Percentiles rank a stretch among this genome's conserved stretches.
These are phyloP conservation scores for Leptonema lineaticorne DNA, from an alignment of 1,140 invertebrate species.

Conservation along the genomic window DNA sequence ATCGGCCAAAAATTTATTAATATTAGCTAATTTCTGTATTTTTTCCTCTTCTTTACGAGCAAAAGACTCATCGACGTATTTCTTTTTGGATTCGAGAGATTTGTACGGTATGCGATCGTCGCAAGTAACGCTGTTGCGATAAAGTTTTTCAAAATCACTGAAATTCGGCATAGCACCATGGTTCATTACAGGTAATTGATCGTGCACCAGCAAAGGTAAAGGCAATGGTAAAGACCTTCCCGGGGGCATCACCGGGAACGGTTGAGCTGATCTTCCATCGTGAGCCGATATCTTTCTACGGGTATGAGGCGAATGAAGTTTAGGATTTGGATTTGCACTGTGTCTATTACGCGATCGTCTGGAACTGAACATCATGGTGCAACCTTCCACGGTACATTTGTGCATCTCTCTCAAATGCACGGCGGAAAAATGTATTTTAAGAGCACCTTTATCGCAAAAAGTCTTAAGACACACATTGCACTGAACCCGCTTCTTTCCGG, in stretches of 20 bases:
- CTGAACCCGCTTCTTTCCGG: slow-evolving; percentile 94
- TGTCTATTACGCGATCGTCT: slow-evolving; percentile 73
- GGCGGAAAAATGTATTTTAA: slow-evolving; percentile 99
- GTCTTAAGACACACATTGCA: slow-evolving; percentile 98
- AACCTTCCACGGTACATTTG: slow-evolving; percentile 75
- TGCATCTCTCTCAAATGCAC: slow-evolving; percentile 82
- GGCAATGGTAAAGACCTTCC: slow-evolving; percentile 54
- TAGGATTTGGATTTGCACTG: slow-evolving; percentile 97
- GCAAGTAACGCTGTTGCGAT: slow-evolving; percentile 49
- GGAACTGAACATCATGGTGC: slow-evolving; percentile 80
- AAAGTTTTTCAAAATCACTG: slow-evolving; percentile 58
- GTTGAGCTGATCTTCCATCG: slow-evolving; percentile 84
- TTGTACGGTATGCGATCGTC: slow-evolving; percentile 47
- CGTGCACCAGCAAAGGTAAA: slow-evolving; percentile 54
- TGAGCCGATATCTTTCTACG: slow-evolving; percentile 90
- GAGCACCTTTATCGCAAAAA: slow-evolving; percentile 99
- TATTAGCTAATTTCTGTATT: slow-evolving; percentile 47
- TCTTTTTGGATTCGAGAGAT: slow-evolving; percentile 44
- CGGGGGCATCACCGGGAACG: slow-evolving; percentile 73
- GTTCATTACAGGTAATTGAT: slow-evolving; percentile 46
- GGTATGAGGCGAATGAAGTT: slow-evolving; percentile 93
- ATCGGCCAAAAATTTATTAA: slow-evolving; percentile 43
- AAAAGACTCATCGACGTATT: slow-evolving; percentile 50
- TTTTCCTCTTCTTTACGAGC: slow-evolving; percentile 40
- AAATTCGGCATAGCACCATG: slow-evolving; percentile 58